Conservation (phyloP, 2,888 invertebrate species). For the Meta bourneti region DNA sequence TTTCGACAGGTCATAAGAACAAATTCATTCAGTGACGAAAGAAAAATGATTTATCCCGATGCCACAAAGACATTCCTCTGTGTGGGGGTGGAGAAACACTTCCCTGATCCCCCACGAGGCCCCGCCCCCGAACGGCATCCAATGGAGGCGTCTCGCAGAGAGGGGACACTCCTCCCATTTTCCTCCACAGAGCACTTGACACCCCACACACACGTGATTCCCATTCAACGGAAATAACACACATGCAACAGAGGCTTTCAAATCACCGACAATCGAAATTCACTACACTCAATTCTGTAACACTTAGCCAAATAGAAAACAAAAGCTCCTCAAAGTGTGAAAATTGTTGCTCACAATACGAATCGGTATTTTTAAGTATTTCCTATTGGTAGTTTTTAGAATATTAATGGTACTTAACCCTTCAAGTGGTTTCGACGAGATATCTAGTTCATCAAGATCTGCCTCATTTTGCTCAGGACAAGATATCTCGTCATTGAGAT, state of each 20-base stretch:
- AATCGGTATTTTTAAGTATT: too few relatives aligned
- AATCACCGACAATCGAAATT: not conserved
- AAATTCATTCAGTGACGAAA: not conserved
- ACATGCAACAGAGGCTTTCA: not conserved
- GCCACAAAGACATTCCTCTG: not conserved
- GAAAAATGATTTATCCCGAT: not conserved
- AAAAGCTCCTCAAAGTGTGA: too few relatives aligned
- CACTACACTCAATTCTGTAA: too few relatives aligned
- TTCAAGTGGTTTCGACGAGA: too few relatives aligned
- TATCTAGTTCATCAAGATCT: too few relatives aligned
- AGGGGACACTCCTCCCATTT: constrained; percentile 16
- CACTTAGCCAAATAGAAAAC: too few relatives aligned
- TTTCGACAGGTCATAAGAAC: not conserved
- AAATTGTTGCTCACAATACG: too few relatives aligned
- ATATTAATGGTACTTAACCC: too few relatives aligned
- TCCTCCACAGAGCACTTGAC: constrained; percentile 20
- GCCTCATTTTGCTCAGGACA: too few relatives aligned
- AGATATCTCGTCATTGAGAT: too few relatives aligned
- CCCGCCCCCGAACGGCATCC: not conserved
- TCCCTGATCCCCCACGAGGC: not conserved
- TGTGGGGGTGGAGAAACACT: not conserved
- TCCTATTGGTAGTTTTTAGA: too few relatives aligned
- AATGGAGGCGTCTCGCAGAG: constrained; percentile 1
- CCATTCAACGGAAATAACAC: constrained; percentile 3
- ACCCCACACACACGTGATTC: constrained; percentile 38